These are phyloP conservation scores for Aviceda cuculoides DNA, from an alignment of 2,797 vertebrate species.

Conservation along the genomic window DNA sequence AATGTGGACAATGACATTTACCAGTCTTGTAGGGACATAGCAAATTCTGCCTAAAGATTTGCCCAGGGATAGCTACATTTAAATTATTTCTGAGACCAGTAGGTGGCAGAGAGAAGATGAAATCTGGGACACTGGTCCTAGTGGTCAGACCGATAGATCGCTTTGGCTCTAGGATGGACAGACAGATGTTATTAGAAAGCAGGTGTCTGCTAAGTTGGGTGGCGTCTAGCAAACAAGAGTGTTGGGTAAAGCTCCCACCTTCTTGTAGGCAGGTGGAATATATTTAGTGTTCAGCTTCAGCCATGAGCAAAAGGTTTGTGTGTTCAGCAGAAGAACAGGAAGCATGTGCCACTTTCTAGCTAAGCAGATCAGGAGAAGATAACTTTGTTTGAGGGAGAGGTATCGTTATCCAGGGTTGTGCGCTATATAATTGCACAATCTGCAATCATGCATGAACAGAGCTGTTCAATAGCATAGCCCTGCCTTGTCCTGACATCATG, in stretches of 20 bases:
- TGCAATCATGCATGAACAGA: slow-evolving; percentile 86
- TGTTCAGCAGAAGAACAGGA: slow-evolving; percentile 77
- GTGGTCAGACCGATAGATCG: neutral
- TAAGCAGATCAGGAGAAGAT: slow-evolving; percentile 87
- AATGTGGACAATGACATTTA: neutral
- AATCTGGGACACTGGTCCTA: neutral
- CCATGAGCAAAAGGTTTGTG: neutral
- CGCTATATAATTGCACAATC: slow-evolving; percentile 84
- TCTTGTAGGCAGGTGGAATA: slow-evolving; percentile 10
- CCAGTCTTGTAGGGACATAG: neutral
- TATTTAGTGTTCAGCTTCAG: neutral
- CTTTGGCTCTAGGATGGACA: neutral
- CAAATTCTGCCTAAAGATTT: neutral
- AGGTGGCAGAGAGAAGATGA: slow-evolving; percentile 37
- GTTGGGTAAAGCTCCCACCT: neutral
- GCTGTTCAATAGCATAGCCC: slow-evolving; percentile 82
- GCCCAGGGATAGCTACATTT: neutral
- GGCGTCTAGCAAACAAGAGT: neutral
- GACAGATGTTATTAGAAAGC: neutral
- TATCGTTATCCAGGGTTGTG: slow-evolving; percentile 78
- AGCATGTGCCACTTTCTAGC: slow-evolving; percentile 65
- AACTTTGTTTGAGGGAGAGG: slow-evolving; percentile 87
- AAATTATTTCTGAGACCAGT: neutral
- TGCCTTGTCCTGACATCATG: slow-evolving; percentile 90
- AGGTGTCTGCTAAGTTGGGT: neutral